Evolutionary conservation across 2,113 vertebrate species (phyloP), one percentile per base, ranked within the genome.

Genomic region (Tympanuchus pallidicinctus): DNA sequence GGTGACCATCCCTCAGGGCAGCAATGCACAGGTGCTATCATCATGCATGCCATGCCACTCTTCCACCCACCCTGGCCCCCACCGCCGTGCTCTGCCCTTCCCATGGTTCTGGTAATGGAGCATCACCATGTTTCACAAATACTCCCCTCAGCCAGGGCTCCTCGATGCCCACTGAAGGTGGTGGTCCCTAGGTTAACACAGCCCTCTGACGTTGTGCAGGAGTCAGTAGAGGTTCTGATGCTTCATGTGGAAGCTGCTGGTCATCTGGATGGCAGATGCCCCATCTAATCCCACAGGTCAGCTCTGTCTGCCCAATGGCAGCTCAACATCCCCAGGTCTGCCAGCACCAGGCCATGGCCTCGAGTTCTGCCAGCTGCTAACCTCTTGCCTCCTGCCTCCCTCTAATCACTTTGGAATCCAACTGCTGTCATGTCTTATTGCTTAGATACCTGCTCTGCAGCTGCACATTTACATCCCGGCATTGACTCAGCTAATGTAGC

Each of bases 401-500:
- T 12, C 54, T 90, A 79, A 92, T 93, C 89, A 70, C 87, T 90
- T 59, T 80, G 76, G 72, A 90, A 50, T 82, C 50, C 88, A 83
- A 50, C 86, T 0, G 16, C 84, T 92, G 89, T 86, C 73, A 66
- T 57, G 82, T 91, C 84, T 94, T 93, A 87, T 70, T 94, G 84
- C 89, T 93, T 40, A 88, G 90, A 75, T 82, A 83, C 90, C 86
- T 91, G 72, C 83, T 77, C 90, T 84, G 88, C 93, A 95, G 91
- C 92, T 94, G 88, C 93, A 91, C 82, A 63, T 90, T 90, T 92
- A 91, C 95, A 95, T 93, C 89, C 88, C 91, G 73, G 89, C 83
- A 93, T 87, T 95, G 91, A 95, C 93, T 96, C 91, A 94, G 92
- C 89, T 96, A 91, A 96, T 88, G 91, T 61, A 87, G 69, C 95